Evolutionary conservation across 2,797 vertebrate genomes (phyloP), one percentile per base, ranked within the genome.

Genomic region (Sebastes cheni): DNA sequence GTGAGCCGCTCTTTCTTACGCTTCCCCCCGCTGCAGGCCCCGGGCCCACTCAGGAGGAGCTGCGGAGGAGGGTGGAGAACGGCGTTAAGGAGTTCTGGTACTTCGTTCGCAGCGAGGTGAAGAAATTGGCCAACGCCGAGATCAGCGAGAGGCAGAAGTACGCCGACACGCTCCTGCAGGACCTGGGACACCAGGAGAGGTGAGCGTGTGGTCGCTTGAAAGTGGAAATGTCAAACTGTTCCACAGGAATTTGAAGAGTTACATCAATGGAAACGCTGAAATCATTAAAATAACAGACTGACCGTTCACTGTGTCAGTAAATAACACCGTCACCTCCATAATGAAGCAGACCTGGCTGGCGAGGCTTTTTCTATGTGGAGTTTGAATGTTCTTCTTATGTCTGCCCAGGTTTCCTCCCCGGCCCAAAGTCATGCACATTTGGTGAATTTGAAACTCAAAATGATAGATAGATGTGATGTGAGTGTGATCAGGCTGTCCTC

Each of bases 41-140:
- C 1, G 98, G 98, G 72, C 97, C 97, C 89, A 97, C 97, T 88
- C 98, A 99, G 93, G 98, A 99, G 95, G 95, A 98, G 84, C 85
- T 99, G 90, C 96, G 98, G 54, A 95, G 98, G 82, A 97, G 95
- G 72, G 97, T 98, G 92, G 98, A 99, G 93, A 99, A 98, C 61
- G 98, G 98, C 27, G 97, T 98, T 67, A 98, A 97, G 93, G 98
- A 99, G 90, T 97, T 99, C 90, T 99, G 98, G 98, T 99, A 98
- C 95, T 99, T 99, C 80, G 96, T 99, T 74, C 97, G 97, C 91
- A 99, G 97, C 77, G 98, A 99, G 93, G 78, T 99, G 87, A 98
- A 98, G 95, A 99, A 98, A 88, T 86, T 99, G 91, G 97, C 97
- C 92, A 97, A 75, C 64, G 86, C 96, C 14, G 97, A 98, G 89